Base-by-base conservation (phyloP, 2,888 invertebrate species). In the Laspeyria flexula region DNA sequence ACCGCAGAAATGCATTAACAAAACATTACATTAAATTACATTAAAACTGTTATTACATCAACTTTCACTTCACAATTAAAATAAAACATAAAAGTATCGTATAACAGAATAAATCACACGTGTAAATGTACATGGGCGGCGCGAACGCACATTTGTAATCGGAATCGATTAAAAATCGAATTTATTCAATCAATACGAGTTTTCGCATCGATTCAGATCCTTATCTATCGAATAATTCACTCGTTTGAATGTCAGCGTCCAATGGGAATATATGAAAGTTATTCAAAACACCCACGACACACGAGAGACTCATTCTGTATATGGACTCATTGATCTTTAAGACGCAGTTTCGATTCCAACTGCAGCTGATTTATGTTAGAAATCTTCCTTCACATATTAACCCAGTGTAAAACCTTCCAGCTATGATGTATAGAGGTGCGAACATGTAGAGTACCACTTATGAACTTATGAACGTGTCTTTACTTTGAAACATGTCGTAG, bases 101-200 rank as follows among this genome's bases (percentile, higher is more conserved):
- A 59, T 44, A 45, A 41, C 48, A 27, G 58, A 59, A 79, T 85
- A 82, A 83, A 81, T 80, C 78, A 78, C 65, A 67, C 55, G 56
- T 3, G 21, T n/a, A n/a, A n/a, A 18, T 27, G 60, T 55, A 60
- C 60, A 61, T 60, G 69, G 69, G 54, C 80, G 69, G 79, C 72
- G 80, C 84, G 78, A 81, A 81, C 75, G 79, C 46, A 75, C 80
- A 75, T 86, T 79, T 77, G 81, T 84, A 82, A 87, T 77, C 70
- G 64, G 70, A 85, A 80, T 81, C 85, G 86, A 88, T 88, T 86
- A 83, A 80, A 81, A 78, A 66, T 77, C 75, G 71, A 73, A 72
- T 80, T 77, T 79, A 82, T 83, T 85, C 80, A 83, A 86, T 86
- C 81, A 79, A 78, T 77, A 70, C 73, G 62, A 63, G 57, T 76